phyloP scores from a whole-genome alignment of 2,797 vertebrate species.

The Apogon hyalosoma region DNA sequence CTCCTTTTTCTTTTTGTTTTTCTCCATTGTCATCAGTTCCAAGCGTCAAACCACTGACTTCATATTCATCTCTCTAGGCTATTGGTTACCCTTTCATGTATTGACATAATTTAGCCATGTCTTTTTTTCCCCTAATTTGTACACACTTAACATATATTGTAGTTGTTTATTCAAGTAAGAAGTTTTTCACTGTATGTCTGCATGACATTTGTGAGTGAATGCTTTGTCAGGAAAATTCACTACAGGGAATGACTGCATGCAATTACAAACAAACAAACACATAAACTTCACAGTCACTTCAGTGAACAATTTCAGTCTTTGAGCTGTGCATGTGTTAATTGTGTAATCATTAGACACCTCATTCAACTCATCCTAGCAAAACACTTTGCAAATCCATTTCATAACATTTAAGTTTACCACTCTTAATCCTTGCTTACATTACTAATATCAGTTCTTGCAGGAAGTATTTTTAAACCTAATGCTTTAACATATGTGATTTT shows the following conservation, averaged over 20 bases:
- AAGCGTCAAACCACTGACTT: conserved; percentile 39
- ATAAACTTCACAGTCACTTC: conserved; percentile 8
- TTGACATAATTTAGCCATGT: conserved; percentile 30
- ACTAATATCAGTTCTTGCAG: conserved; percentile 16
- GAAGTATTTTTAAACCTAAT: conserved; percentile 34
- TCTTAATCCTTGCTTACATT: conserved; percentile 39
- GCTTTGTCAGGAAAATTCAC: conserved; percentile 29
- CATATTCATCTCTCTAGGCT: conserved; percentile 23
- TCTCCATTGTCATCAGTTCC: conserved; percentile 45
- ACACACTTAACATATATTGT: background rate
- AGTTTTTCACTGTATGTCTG: conserved; percentile 29
- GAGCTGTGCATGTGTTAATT: conserved; percentile 26
- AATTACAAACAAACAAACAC: conserved; percentile 7
- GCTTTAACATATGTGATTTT: conserved; percentile 26
- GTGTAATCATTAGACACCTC: conserved; percentile 4
- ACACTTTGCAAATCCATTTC: conserved; percentile 34
- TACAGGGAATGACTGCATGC: conserved; percentile 55
- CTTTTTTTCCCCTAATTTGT: background rate
- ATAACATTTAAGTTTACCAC: conserved; percentile 15
- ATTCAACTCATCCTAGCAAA: conserved; percentile 28
- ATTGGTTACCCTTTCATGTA: conserved; percentile 3
- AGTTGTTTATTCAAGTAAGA: background rate
- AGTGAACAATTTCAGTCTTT: conserved; percentile 4
- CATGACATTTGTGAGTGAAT: conserved; percentile 57
- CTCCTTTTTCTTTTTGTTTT: conserved; percentile 49